Conservation (phyloP, 1,140 invertebrate species). For the Solenopsis invicta region DNA sequence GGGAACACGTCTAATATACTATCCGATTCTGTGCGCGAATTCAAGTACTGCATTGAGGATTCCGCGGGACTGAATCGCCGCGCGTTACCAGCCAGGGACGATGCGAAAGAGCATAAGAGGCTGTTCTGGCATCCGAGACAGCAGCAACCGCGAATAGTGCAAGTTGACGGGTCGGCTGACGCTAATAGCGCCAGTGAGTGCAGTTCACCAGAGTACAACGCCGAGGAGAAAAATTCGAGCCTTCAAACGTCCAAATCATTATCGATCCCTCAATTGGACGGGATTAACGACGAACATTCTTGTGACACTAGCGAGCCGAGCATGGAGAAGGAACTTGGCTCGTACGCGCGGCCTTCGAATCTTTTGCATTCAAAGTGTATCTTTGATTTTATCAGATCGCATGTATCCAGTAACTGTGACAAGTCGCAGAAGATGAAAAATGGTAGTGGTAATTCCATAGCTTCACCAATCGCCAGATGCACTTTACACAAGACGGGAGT, state of each 20-base stretch:
- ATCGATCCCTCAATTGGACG: slow-evolving; percentile 80
- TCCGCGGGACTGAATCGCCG: slow-evolving; percentile 72
- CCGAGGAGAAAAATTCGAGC: slow-evolving; percentile 76
- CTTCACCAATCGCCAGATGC: background rate
- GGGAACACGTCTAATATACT: slow-evolving; percentile 79
- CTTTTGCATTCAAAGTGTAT: slow-evolving; percentile 65
- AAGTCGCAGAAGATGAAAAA: slow-evolving; percentile 47
- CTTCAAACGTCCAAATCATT: slow-evolving; percentile 53
- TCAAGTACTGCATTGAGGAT: slow-evolving; percentile 82
- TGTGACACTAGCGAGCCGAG: slow-evolving; percentile 68
- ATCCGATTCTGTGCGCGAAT: slow-evolving; percentile 78
- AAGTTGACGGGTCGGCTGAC: slow-evolving; percentile 90
- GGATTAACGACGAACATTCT: slow-evolving; percentile 78
- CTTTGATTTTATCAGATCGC: slow-evolving; percentile 65
- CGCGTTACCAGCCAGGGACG: slow-evolving; percentile 75
- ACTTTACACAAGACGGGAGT: slow-evolving; percentile 10
- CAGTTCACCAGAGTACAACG: slow-evolving; percentile 83
- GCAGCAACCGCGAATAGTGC: slow-evolving; percentile 86
- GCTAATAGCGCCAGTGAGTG: slow-evolving; percentile 86
- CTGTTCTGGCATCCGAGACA: slow-evolving; percentile 84
- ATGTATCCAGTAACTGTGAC: slow-evolving; percentile 39
- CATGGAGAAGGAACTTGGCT: slow-evolving; percentile 50
- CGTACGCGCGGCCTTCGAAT: slow-evolving; percentile 37
- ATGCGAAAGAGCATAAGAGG: slow-evolving; percentile 84
- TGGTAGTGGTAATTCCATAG: background rate